Evolutionary conservation across 1,140 invertebrate species (phyloP), one percentile per base, ranked within the genome.

Genomic region (Drosophila truncata): DNA sequence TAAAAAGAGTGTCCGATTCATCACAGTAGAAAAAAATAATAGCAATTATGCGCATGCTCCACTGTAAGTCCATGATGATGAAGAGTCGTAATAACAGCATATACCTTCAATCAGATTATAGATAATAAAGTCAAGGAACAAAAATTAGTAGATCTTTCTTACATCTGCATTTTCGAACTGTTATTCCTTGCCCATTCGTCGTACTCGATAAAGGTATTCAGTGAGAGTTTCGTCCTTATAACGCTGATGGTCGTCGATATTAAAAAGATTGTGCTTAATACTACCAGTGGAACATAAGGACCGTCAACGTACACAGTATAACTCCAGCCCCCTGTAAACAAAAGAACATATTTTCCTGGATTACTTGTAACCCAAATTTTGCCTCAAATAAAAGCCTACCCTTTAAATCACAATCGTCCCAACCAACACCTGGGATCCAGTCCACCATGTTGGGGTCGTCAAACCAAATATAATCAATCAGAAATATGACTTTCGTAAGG

Each of bases 1-100:
- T 4, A 0, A 4, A 2, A 18, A 29, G 1, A 14, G 4, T 0
- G 0, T 29, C 1, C 23, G 2, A 29, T 5, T 1, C 2, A 5
- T 39, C 16, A 9, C 7, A 3, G 13, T 35, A 14, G 8, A 6
- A n/a, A 8, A n/a, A 25, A 27, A 42, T 18, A 1, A 16, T 6
- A 16, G 16, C 18, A 14, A 46, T 16, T 46, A 14, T 0, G 1
- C 3, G 3, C 8, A 46, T 14, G 23, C 13, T 46, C 20, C 13
- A 25, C 13, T 46, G 44, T 25, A 46, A 16, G 20, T 46, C 44
- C 44, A 46, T 25, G 20, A 46, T 8, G 23, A 46, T 16, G 7
- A 7, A 9, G 20, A 46, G 44, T 13, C 44, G 20, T 46, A 25
- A 25, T 25, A 46, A 46, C 14, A 46, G 2, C 14, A 25, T 9